These are phyloP conservation scores for Pachliopta kotzebuea DNA, from an alignment of 2,888 invertebrate species.

Conservation along the genomic window DNA sequence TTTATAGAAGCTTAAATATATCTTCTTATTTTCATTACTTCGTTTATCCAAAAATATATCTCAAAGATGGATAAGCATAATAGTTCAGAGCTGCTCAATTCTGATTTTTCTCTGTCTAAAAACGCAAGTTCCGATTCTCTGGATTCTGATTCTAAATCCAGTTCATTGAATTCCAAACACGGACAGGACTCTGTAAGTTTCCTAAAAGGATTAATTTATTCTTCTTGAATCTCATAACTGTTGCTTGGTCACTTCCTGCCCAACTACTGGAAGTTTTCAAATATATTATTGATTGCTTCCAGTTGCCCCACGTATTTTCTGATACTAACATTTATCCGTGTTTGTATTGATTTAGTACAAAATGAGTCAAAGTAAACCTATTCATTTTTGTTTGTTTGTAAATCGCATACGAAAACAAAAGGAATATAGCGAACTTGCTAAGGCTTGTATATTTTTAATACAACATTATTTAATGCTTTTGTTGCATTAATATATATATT, in stretches of 20 bases:
- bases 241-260: slow-evolving; percentile 58
- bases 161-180: slow-evolving; percentile 91
- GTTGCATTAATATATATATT: not conserved
- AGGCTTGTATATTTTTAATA: slow-evolving; percentile 53
- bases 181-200: slow-evolving; percentile 89
- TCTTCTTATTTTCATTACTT: not conserved
- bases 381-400: slow-evolving; percentile 69
- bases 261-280: slow-evolving; percentile 37
- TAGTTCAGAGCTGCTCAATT: slow-evolving; percentile 83
- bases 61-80: slow-evolving; percentile 82
- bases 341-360: slow-evolving; percentile 25
- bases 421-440: slow-evolving; percentile 50
- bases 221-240: slow-evolving; percentile 55
- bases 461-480: not conserved
- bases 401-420: slow-evolving; percentile 63
- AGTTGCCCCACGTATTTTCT: slow-evolving; percentile 31
- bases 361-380: slow-evolving; percentile 54
- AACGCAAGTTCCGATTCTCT: slow-evolving; percentile 90
- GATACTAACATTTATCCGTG: slow-evolving; percentile 27
- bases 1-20: not conserved
- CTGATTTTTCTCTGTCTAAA: slow-evolving; percentile 84
- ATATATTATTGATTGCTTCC: slow-evolving; percentile 13
- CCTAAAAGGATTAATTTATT: slow-evolving; percentile 74
- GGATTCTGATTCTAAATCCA: slow-evolving; percentile 92
- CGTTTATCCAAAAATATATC: not conserved